A percentile compares a stretch with the other conserved stretches of the same genome.
These are phyloP conservation scores for Diarsia brunnea DNA, from an alignment of 2,888 invertebrate genomes.

Conservation along the genomic window DNA sequence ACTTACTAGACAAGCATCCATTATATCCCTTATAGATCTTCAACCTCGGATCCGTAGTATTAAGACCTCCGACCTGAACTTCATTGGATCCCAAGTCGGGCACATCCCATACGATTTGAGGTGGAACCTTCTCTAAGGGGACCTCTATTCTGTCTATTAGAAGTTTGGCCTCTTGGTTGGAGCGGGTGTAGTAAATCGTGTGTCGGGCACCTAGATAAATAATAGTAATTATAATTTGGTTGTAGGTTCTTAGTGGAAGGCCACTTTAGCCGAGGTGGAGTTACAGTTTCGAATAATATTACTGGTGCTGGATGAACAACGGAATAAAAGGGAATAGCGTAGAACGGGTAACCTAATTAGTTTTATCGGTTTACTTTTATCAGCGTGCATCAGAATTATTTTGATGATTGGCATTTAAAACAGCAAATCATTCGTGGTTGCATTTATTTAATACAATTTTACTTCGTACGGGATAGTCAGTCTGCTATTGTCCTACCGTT, in stretches of 20 bases:
- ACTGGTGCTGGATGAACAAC: background rate
- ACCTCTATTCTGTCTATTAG: slow-evolving; percentile 95
- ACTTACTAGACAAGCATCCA: slow-evolving; percentile 97
- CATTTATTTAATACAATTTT: background rate
- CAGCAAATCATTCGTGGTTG: background rate
- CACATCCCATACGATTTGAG: slow-evolving; percentile 93
- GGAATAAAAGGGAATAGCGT: background rate
- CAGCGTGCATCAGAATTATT: background rate
- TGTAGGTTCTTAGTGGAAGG: background rate
- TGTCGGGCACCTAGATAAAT: slow-evolving; percentile 92
- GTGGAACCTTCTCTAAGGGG: slow-evolving; percentile 92
- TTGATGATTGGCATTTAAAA: background rate
- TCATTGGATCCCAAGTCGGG: slow-evolving; percentile 94
- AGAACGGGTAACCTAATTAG: background rate
- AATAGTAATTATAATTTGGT: background rate
- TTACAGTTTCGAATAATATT: background rate
- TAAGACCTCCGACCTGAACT: slow-evolving; percentile 96
- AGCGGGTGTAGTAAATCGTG: slow-evolving; percentile 93
- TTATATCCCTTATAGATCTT: slow-evolving; percentile 96
- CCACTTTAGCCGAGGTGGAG: background rate
- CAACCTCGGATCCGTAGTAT: slow-evolving; percentile 95
- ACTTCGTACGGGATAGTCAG: background rate
- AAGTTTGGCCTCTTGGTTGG: slow-evolving; percentile 93
- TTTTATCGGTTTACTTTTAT: background rate
- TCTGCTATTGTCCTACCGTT: slow-evolving; percentile 91